Evolutionary conservation across 2,797 vertebrate species (phyloP).

Genomic region (Paedocypris micromegethes): DNA sequence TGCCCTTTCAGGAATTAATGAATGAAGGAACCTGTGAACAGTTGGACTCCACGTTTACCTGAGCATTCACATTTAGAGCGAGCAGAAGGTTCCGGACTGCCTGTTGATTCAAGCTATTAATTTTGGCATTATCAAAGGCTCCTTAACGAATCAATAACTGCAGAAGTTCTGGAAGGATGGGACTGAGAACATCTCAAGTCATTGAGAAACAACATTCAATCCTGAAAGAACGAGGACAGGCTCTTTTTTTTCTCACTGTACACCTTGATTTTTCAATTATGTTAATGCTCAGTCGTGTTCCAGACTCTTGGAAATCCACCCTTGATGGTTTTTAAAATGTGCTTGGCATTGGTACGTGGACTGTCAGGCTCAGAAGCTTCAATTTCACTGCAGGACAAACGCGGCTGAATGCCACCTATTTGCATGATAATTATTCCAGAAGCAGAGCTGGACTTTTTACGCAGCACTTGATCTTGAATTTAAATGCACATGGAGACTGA

Average conservation of each 20-base stretch:
- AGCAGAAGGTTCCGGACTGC: not conserved
- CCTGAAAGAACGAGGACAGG: not conserved
- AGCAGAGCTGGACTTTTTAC: conserved; percentile 30
- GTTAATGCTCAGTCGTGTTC: conserved; percentile 10
- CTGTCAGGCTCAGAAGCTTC: conserved; percentile 27
- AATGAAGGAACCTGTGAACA: conserved; percentile 26
- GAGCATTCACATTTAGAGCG: conserved; percentile 17
- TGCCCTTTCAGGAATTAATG: conserved; percentile 19
- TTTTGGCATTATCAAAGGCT: conserved; percentile 14
- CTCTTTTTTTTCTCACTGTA: conserved; percentile 2
- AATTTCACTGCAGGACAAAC: conserved; percentile 41
- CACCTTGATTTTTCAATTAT: conserved; percentile 20
- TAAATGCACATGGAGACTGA: conserved; percentile 29
- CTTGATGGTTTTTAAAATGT: conserved; percentile 23
- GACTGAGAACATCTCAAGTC: conserved; percentile 6
- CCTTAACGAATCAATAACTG: conserved; percentile 20
- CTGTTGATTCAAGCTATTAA: conserved; percentile 11
- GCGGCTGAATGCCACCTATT: conserved; percentile 39
- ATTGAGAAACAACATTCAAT: conserved; percentile 7
- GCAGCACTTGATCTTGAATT: conserved; percentile 31
- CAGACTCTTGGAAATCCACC: conserved; percentile 12
- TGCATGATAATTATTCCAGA: conserved; percentile 42
- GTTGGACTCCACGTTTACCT: conserved; percentile 21
- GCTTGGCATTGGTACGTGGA: conserved; percentile 26
- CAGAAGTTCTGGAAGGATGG: not conserved